phyloP scores from a whole-genome alignment of 2,113 vertebrate species.

The Eudorcas thomsonii region DNA sequence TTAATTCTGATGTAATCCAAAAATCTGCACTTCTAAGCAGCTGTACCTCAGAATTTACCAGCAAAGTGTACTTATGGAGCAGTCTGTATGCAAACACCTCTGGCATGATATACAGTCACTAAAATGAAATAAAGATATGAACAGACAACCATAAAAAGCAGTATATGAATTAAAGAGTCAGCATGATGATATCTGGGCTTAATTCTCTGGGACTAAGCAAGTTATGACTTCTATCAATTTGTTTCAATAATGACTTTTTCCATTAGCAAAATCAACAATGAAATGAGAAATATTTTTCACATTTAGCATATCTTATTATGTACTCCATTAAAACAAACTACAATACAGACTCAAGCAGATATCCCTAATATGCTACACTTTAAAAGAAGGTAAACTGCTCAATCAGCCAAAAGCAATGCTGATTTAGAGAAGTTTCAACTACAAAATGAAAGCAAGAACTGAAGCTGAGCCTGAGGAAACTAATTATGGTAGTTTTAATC shows the following conservation, averaged over 20 bases:
- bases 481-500: neutral
- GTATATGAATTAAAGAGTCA: slow-evolving; percentile 25
- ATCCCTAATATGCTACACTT: neutral
- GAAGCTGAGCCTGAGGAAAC: neutral
- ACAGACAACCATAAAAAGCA: slow-evolving; percentile 47
- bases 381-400: neutral
- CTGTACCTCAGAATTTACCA: slow-evolving; percentile 42
- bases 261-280: slow-evolving; percentile 37
- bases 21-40: neutral
- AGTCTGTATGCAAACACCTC: neutral
- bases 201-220: slow-evolving; percentile 36
- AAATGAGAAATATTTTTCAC: slow-evolving; percentile 31
- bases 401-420: neutral
- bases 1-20: neutral
- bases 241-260: slow-evolving; percentile 43
- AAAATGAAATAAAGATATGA: slow-evolving; percentile 49
- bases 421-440: slow-evolving; percentile 3
- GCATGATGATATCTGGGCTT: slow-evolving; percentile 10
- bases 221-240: neutral
- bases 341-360: neutral
- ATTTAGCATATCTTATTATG: neutral
- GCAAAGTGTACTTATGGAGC: neutral
- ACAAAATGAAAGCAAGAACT: slow-evolving; percentile 14
- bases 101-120: slow-evolving; percentile 17
- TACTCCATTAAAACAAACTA: neutral